Base-by-base conservation (phyloP, 2,113 vertebrate species). In the Carettochelys insculpta region DNA sequence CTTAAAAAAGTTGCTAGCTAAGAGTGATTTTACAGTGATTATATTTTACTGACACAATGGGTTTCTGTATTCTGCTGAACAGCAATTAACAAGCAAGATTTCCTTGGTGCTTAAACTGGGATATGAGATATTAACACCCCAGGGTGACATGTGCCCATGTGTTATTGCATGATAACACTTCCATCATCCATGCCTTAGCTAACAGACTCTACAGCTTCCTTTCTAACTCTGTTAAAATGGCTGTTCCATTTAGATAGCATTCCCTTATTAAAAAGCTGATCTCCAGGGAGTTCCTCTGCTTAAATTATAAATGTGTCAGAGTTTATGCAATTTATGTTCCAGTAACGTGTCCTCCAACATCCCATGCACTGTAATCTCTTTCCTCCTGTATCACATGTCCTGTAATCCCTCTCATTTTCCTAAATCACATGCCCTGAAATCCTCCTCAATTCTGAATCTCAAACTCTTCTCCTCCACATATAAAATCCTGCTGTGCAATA, bases 31-130 rank as follows among this genome's bases (percentile, higher is more conserved):
- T 80, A 83, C 56, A 90, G 48, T 71, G 50, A 83, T 22, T 85
- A 9, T 86, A 80, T 96, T 97, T 97, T 89, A 94, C 86, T 90
- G 91, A 87, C 90, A 95, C 96, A 94, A 91, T 93, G 96, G 90
- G 82, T 77, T 88, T 96, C 76, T 11, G 3, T 45, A 56, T 58
- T 53, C 76, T 78, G n/a, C 80, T 61, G 43, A 47, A 79, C 83
- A 86, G 24, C 68, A 95, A 95, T 81, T 95, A 95, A 84, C 88
- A 83, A 77, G 80, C 81, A 91, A 79, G 56, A 78, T 81, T 94
- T 94, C 88, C 75, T 78, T 82, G 82, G 82, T 71, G 52, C 25
- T 20, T 9, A 58, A 38, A 41, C 84, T 91, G 73, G 93, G 82
- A 79, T 52, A 29, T 43, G 88, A 90, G 93, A 89, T 87, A 93